Evolutionary conservation across 2,797 vertebrate species (phyloP).

Genomic region (Synaphobranchus kaupii): DNA sequence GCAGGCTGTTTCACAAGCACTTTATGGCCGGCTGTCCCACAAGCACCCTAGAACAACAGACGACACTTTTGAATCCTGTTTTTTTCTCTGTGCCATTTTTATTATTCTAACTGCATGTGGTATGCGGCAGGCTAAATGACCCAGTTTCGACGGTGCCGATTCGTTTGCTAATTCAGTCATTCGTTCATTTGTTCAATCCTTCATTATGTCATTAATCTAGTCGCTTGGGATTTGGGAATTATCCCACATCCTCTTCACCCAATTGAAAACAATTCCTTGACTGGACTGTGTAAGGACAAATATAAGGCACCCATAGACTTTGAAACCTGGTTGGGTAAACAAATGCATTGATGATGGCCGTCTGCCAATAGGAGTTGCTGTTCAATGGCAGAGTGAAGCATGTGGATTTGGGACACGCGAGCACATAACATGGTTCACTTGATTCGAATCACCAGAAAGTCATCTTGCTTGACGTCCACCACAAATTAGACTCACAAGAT

Average conservation of each 20-base stretch:
- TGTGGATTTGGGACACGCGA: background rate
- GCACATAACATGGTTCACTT: background rate
- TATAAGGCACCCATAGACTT: conserved; percentile 50
- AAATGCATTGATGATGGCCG: conserved; percentile 1
- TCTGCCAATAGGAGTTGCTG: background rate
- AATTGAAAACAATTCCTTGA: background rate
- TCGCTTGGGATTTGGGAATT: background rate
- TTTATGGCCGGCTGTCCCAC: background rate
- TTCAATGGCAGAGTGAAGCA: background rate
- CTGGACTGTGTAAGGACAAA: background rate
- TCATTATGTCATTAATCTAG: background rate
- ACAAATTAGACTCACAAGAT: conserved; percentile 17
- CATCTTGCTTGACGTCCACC: background rate
- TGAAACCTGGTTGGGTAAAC: conserved; percentile 44
- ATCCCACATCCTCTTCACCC: background rate
- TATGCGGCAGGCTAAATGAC: background rate
- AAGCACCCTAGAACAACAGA: background rate
- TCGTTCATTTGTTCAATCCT: background rate
- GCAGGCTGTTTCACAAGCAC: too few species aligned
- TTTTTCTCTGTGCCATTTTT: background rate
- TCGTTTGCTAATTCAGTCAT: background rate
- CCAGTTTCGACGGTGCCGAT: background rate
- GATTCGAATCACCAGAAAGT: conserved; percentile 12
- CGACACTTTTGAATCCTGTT: background rate
- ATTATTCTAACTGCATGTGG: background rate